Base-by-base conservation (phyloP, 2,888 invertebrate species). In the Zaprionus bogoriensis region DNA sequence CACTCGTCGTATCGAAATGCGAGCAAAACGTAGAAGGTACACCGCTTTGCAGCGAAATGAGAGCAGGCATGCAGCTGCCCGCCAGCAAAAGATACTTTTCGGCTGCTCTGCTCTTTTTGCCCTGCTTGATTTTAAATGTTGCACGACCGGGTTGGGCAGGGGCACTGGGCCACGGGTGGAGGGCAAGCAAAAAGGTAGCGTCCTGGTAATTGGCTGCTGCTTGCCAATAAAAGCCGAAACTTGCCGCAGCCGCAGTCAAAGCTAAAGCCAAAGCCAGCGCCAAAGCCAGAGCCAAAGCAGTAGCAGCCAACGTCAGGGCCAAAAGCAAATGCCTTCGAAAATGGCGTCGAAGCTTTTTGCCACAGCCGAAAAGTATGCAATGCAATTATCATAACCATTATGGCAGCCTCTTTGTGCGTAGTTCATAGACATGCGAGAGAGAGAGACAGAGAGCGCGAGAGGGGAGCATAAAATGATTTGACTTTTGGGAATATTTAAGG, bases 341-440 rank as follows among this genome's bases (percentile, higher is more conserved):
- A 58, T 55, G 55, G 64, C 63, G 54, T 62, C 48, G 54, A 58
- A 57, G 55, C 52, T 55, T 61, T 66, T 61, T 48, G 46, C 51
- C 38, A 25, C 25, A 39, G 55, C 44, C 28, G 28, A 67, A 62
- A 67, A 67, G 67, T 67, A 67, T 67, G 62, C 67, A 53, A 67
- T 62, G 67, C 67, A 67, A 67, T 67, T 67, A 67, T 67, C 67
- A 67, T 67, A 67, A 67, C 51, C 61, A 67, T 67, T 67, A 61
- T 55, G 66, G 51, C 46, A 46, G 50, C 38, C 39, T 23, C 52
- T 52, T 42, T 52, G 42, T 52, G 50, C 38, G 23, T 50, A 19
- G 19, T 12, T 12, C 6, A 14, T 44, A 17, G 14, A 38, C 22
- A 28, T 19, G n/a, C 4, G 10, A 19, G 7, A 12, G n/a, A n/a